A percentile compares a stretch with the other conserved stretches of the same genome.
Conservation (phyloP, 2,113 vertebrate species). For the Ovibos moschatus region DNA sequence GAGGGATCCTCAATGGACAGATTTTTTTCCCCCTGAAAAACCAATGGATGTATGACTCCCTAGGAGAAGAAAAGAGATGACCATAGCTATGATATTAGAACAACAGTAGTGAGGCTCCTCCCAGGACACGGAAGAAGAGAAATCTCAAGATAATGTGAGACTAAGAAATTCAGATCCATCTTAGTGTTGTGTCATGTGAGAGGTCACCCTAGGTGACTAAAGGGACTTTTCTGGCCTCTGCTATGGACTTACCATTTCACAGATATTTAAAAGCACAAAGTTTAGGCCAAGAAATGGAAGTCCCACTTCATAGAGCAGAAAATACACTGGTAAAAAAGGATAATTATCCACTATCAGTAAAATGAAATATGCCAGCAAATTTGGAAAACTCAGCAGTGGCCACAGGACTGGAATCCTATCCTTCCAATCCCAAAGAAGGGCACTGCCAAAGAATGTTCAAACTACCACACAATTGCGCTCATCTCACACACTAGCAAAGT, state of each 20-base stretch:
- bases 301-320: not conserved
- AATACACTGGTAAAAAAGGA: not conserved
- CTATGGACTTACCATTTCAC: not conserved
- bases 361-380: not conserved
- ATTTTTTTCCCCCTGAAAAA: not conserved
- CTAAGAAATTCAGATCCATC: not conserved
- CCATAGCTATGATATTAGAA: no score
- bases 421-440: not conserved
- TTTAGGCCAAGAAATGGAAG: not conserved
- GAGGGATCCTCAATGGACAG: not conserved
- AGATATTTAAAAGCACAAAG: not conserved
- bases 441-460: not conserved
- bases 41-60: not conserved
- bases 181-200: not conserved
- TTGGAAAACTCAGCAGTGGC: not conserved
- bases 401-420: not conserved
- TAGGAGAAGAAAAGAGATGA: not conserved
- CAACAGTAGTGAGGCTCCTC: not conserved
- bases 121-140: not conserved
- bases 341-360: not conserved
- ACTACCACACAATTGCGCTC: not conserved
- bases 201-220: not conserved
- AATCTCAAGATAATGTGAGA: not conserved
- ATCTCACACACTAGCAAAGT: not conserved
- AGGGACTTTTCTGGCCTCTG: not conserved